Evolutionary conservation across 2,888 invertebrate genomes (phyloP), one percentile per base, ranked within the genome.

Genomic region (Scaptomyza parva): DNA sequence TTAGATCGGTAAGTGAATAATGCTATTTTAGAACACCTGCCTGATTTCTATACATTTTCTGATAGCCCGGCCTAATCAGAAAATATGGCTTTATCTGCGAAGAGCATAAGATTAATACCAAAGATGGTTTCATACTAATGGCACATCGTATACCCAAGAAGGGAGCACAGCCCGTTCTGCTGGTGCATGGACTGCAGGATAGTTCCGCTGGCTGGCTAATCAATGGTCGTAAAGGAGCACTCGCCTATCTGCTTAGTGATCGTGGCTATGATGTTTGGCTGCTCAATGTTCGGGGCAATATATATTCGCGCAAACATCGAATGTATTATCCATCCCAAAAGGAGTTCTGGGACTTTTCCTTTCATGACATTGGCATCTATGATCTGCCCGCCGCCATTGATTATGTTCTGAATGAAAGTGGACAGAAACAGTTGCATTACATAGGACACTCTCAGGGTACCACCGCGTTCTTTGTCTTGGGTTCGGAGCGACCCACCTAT

Each of bases 111-210:
- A 93, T 95, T 0, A 91, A 91, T 12, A 97, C 97, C 0, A 85
- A 92, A 11, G 97, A 97, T 92, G 95, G 95, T 0, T 97, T 96
- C 84, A 93, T 95, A 7, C 91, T 97, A 62, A 92, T 93, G 41
- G 78, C 96, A 82, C 96, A 97, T 87, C 93, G 97, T 33, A 95
- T 97, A 44, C 92, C 93, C 0, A 86, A 69, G 9, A 78, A 79
- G 0, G 81, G 79, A 0, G 93, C 93, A 9, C 93, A 93, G 0
- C 92, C 93, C 0, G 93, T 94, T 0, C 92, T 95, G 20, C 44
- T 96, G 45, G 93, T 94, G 91, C 95, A 95, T 72, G 96, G 97
- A 0, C 89, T 97, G 0, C 82, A 95, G n/a, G 94, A 94, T 18
- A 95, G 95, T 17, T 95, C 96, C 0, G 93, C 94, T 0, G 93